A percentile compares a stretch with the other conserved stretches of the same genome.
Conservation (phyloP, 2,113 vertebrate species). For the Toxostoma redivivum region DNA sequence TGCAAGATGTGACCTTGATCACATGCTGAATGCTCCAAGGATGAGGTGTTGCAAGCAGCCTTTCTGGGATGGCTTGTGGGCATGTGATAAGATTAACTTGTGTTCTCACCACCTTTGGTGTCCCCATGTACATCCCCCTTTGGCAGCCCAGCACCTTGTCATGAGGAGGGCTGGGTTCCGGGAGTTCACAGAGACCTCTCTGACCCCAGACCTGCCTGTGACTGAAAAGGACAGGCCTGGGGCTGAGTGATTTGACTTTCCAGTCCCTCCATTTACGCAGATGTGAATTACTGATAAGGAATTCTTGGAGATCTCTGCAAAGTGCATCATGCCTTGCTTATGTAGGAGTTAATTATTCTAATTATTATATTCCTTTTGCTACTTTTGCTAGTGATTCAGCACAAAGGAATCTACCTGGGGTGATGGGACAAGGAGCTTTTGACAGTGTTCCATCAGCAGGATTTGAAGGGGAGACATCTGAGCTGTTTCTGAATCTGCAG, state of each 20-base stretch:
- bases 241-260: not conserved
- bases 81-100: not conserved
- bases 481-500: not conserved
- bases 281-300: not conserved
- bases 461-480: not conserved
- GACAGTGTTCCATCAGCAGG: not conserved
- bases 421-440: not conserved
- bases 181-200: not conserved
- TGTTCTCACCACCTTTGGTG: not conserved
- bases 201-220: not conserved
- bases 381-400: not conserved
- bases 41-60: not conserved
- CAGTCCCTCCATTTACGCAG: not conserved
- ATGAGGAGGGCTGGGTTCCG: not conserved
- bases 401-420: not conserved
- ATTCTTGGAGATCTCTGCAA: slow-evolving; percentile 11
- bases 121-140: fast-evolving
- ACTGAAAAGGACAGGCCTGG: not conserved
- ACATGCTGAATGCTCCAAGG: not conserved
- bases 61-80: not conserved
- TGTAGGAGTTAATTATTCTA: slow-evolving; percentile 22
- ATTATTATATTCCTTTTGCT: not conserved
- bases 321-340: not conserved
- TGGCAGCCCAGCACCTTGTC: not conserved
- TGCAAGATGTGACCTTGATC: not conserved